A percentile compares a stretch with the other conserved stretches of the same genome.
Evolutionary conservation across 2,888 invertebrate species (phyloP).

Genomic region (Molanna angustata): DNA sequence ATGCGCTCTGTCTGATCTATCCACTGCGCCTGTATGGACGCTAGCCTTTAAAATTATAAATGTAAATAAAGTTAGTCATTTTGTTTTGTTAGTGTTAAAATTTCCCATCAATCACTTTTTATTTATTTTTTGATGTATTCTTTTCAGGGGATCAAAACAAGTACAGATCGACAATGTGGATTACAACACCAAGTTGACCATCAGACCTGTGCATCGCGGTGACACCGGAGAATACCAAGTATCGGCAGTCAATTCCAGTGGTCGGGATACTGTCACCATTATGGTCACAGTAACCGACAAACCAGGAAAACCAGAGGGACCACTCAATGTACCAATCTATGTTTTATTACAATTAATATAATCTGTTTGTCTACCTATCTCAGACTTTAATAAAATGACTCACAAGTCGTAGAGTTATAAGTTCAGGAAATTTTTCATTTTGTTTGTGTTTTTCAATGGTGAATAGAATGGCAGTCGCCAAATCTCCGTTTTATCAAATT

Average conservation of each 20-base stretch:
- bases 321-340: slow-evolving; percentile 77
- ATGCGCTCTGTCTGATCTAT: too few relatives aligned
- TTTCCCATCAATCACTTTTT: not conserved
- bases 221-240: slow-evolving; percentile 88
- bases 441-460: too few relatives aligned
- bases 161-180: slow-evolving; percentile 80
- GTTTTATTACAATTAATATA: too few relatives aligned
- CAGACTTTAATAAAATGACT: too few relatives aligned
- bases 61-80: too few relatives aligned
- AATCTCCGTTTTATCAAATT: too few relatives aligned
- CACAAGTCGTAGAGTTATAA: too few relatives aligned
- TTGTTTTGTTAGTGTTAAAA: not conserved
- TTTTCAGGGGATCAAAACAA: slow-evolving; percentile 57
- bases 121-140: slow-evolving; percentile 5
- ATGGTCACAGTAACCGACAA: slow-evolving; percentile 85
- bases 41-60: too few relatives aligned
- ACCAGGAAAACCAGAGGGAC: slow-evolving; percentile 85
- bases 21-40: too few relatives aligned
- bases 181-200: slow-evolving; percentile 82
- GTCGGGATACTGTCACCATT: slow-evolving; percentile 79
- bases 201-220: slow-evolving; percentile 75
- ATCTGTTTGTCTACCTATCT: too few relatives aligned
- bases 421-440: too few relatives aligned
- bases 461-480: too few relatives aligned
- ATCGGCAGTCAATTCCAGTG: slow-evolving; percentile 82